Evolutionary conservation across 1,140 invertebrate genomes (phyloP).

Genomic region (Gerris buenoi): DNA sequence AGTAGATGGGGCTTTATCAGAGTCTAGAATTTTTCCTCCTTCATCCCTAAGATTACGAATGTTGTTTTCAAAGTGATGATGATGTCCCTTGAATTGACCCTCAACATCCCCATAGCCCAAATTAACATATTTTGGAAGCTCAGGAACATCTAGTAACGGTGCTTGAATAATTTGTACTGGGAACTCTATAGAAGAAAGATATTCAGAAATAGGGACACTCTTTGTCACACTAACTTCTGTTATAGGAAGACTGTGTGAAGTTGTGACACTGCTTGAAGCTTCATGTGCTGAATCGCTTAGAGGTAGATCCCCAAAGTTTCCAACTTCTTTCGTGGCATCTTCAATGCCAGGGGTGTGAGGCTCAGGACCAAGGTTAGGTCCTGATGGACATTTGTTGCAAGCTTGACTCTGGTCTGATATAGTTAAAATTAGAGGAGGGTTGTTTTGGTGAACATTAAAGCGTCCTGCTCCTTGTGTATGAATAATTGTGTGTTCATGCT

Average conservation of each 20-base stretch:
- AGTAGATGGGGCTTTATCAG: conserved; percentile 9
- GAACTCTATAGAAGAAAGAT: conserved; percentile 23
- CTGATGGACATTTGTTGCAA: conserved; percentile 13
- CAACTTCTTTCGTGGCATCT: conserved; percentile 9
- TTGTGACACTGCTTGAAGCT: conserved; percentile 12
- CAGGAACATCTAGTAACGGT: conserved; percentile 20
- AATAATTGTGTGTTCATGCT: neutral
- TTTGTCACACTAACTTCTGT: conserved; percentile 17
- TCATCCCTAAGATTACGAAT: neutral
- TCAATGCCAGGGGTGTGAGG: neutral
- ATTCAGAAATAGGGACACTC: conserved; percentile 23
- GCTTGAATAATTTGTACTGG: conserved; percentile 24
- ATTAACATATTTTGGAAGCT: conserved; percentile 18
- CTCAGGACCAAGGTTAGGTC: conserved; percentile 9
- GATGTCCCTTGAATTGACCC: conserved; percentile 4
- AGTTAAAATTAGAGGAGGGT: neutral
- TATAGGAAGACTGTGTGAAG: conserved; percentile 1
- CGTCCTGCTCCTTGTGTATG: neutral
- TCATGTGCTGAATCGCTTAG: conserved; percentile 15
- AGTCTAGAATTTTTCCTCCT: conserved; percentile 7
- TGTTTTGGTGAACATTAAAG: neutral
- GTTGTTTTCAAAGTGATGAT: neutral
- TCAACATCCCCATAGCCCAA: conserved; percentile 16
- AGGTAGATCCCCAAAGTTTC: conserved; percentile 14
- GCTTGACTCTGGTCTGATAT: conserved; percentile 3